These are phyloP conservation scores for Nemotelus pantherinus DNA, from an alignment of 2,888 invertebrate genomes.

Conservation along the genomic window DNA sequence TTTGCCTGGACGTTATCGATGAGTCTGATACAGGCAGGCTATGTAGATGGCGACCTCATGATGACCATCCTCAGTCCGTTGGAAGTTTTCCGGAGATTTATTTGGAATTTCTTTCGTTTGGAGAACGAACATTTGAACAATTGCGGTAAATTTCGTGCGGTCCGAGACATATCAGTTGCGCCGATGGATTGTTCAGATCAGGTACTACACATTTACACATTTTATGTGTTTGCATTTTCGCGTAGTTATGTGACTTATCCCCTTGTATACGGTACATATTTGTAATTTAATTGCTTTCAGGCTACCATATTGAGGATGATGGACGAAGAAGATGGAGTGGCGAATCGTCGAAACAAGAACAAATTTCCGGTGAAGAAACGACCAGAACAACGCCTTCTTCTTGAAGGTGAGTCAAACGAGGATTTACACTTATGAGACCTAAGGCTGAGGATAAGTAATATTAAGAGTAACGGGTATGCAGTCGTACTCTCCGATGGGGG, in stretches of 20 bases:
- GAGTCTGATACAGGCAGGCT: conserved; percentile 73
- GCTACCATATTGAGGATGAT: conserved; percentile 65
- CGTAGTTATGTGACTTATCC: background rate
- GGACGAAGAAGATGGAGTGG: conserved; percentile 64
- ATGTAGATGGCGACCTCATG: conserved; percentile 74
- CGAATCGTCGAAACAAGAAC: conserved; percentile 59
- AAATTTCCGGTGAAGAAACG: conserved; percentile 57
- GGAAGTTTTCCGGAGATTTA: conserved; percentile 79
- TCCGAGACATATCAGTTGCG: conserved; percentile 84
- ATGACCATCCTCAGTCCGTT: conserved; percentile 73
- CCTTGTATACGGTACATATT: background rate
- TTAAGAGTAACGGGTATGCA: conserved; percentile 23
- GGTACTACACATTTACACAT: conserved; percentile 55
- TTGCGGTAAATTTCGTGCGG: conserved; percentile 88
- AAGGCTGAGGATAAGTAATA: background rate
- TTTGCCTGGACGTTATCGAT: conserved; percentile 82
- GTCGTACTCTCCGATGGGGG: background rate
- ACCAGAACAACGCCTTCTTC: conserved; percentile 58
- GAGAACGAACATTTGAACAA: conserved; percentile 92
- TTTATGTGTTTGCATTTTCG: background rate
- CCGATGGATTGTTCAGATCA: conserved; percentile 81
- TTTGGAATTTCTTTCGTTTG: conserved; percentile 90
- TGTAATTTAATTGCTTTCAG: conserved; percentile 56
- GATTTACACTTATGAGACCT: conserved; percentile 56
- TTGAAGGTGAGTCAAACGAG: conserved; percentile 63